A percentile compares a stretch with the other conserved stretches of the same genome.
Conservation (phyloP, 2,888 invertebrate genomes). For the Drosophila recens region DNA sequence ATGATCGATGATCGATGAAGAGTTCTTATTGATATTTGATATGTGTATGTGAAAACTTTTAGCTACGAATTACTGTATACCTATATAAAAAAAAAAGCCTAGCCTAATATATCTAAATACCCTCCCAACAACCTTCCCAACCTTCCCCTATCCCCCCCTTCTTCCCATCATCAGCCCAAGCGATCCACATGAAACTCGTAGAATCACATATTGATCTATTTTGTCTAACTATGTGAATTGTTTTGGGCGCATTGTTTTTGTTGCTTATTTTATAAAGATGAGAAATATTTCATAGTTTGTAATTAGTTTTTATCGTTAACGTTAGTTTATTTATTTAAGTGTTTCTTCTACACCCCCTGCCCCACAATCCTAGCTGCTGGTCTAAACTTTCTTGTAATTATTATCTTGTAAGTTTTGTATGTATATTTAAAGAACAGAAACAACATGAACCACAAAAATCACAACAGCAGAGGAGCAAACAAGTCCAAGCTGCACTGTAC, state of each 20-base stretch:
- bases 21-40: conserved; percentile 75
- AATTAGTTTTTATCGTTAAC: conserved; percentile 54
- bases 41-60: conserved; percentile 47
- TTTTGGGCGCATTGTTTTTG: conserved; percentile 77
- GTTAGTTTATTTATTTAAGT: conserved; percentile 74
- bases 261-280: conserved; percentile 79
- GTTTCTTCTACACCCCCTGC: conserved; percentile 57
- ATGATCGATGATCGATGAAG: conserved; percentile 46
- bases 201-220: neutral
- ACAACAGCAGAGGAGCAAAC: conserved; percentile 2
- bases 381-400: conserved; percentile 73
- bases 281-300: conserved; percentile 74
- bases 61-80: conserved; percentile 65
- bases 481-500: conserved; percentile 24
- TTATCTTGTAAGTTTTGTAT: conserved; percentile 68
- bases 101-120: conserved; percentile 67
- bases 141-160: conserved; percentile 1
- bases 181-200: neutral
- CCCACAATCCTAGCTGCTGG: conserved; percentile 52
- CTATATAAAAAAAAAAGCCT: conserved; percentile 46
- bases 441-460: conserved; percentile 16
- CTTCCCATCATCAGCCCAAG: conserved; percentile 21
- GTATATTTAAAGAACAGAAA: conserved; percentile 49
- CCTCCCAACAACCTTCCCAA: conserved; percentile 16
- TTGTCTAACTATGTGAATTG: conserved; percentile 16